A percentile compares a stretch with the other conserved stretches of the same genome.
Evolutionary conservation across 2,888 invertebrate genomes (phyloP).

Genomic region (Nebria brevicollis): DNA sequence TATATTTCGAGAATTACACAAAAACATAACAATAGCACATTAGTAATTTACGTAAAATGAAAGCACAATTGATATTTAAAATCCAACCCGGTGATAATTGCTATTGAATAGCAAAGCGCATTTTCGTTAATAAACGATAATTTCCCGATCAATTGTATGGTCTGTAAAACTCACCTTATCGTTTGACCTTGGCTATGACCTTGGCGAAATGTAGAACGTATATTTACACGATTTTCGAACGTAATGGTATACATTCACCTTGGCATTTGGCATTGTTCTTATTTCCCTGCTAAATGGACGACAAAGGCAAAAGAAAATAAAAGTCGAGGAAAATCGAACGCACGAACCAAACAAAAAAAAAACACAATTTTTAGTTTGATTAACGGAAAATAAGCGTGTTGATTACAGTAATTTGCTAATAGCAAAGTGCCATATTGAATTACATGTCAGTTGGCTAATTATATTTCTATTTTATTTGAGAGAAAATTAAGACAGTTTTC

Average conservation of each 20-base stretch:
- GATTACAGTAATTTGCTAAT: not conserved
- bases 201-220: conserved; percentile 49
- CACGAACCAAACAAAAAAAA: conserved; percentile 40
- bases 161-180: conserved; percentile 36
- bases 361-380: conserved; percentile 31
- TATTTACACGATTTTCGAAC: conserved; percentile 68
- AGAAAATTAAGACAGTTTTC: not conserved
- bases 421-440: not conserved
- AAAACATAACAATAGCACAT: too few species aligned
- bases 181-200: conserved; percentile 38
- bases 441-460: not conserved
- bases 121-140: not conserved
- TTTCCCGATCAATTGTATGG: not conserved
- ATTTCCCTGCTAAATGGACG: conserved; percentile 60
- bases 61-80: too few species aligned
- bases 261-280: conserved; percentile 62
- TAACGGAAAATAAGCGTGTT: conserved; percentile 22
- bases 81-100: too few species aligned
- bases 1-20: too few species aligned
- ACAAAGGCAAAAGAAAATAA: conserved; percentile 48
- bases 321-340: conserved; percentile 49
- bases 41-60: too few species aligned
- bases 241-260: conserved; percentile 71
- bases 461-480: not conserved
- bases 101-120: not conserved